Evolutionary conservation across 2,113 vertebrate species (phyloP).

Genomic region (Menura novaehollandiae): DNA sequence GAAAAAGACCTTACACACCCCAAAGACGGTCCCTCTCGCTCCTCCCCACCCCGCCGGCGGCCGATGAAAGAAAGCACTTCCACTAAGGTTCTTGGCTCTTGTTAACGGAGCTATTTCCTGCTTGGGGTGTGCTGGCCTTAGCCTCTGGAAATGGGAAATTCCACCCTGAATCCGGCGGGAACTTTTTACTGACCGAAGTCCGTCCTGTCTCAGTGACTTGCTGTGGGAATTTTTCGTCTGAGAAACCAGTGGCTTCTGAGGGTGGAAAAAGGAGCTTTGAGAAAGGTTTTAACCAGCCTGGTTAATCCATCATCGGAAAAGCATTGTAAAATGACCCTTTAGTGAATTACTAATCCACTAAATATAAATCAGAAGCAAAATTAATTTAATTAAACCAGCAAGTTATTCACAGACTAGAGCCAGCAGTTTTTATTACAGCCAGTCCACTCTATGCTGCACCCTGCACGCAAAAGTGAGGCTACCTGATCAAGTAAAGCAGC

Average conservation of each 20-base stretch:
- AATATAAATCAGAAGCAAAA: background rate
- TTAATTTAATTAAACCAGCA: background rate
- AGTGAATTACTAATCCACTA: background rate
- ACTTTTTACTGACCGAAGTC: background rate
- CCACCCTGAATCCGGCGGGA: background rate
- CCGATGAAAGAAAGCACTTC: background rate
- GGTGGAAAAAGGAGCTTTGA: background rate
- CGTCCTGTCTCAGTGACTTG: background rate
- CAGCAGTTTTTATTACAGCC: background rate
- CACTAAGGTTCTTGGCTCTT: background rate
- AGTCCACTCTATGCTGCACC: background rate
- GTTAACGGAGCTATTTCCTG: constrained; percentile 24
- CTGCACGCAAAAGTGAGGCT: background rate
- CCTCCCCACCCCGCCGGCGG: background rate
- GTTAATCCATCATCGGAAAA: background rate
- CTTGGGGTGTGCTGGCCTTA: background rate
- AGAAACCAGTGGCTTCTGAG: background rate
- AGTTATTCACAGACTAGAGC: background rate
- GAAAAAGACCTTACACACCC: background rate
- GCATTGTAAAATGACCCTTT: background rate
- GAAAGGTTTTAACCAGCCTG: background rate
- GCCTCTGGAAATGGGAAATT: constrained; percentile 47
- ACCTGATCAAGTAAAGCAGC: background rate
- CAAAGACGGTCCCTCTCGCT: background rate
- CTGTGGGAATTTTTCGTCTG: background rate